These are phyloP conservation scores for Austrofundulus limnaeus DNA, from an alignment of 2,113 vertebrate genomes.

Conservation along the genomic window DNA sequence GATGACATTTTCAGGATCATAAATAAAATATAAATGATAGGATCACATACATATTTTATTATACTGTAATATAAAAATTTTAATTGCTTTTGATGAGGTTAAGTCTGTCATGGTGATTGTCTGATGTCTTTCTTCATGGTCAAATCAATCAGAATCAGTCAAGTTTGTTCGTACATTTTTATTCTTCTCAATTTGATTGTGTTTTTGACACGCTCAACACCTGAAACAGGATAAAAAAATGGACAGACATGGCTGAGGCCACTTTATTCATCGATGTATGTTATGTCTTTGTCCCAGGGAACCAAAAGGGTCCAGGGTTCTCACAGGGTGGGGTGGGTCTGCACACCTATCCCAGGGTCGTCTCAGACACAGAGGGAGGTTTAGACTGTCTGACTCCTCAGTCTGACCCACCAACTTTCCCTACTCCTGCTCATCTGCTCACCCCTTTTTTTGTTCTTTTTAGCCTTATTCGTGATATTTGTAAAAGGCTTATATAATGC, in stretches of 20 bases:
- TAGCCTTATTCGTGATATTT: too few relatives aligned
- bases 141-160: too few relatives aligned
- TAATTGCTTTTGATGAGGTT: slow-evolving; percentile 33
- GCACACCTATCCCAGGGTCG: slow-evolving; percentile 50
- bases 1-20: too few relatives aligned
- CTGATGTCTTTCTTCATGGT: background rate
- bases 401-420: slow-evolving; percentile 42
- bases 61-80: background rate
- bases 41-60: too few relatives aligned
- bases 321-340: slow-evolving; percentile 58
- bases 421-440: slow-evolving; percentile 25
- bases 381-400: slow-evolving; percentile 63
- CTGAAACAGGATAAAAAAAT: background rate
- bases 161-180: background rate
- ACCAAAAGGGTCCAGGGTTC: slow-evolving; percentile 42
- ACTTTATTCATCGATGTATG: slow-evolving; percentile 13
- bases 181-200: background rate
- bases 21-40: too few relatives aligned
- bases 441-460: too few relatives aligned
- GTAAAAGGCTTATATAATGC: too few relatives aligned
- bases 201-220: background rate
- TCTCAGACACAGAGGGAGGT: slow-evolving; percentile 39
- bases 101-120: slow-evolving; percentile 43
- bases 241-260: too few relatives aligned
- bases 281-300: slow-evolving; percentile 43